Evolutionary conservation across 2,888 invertebrate species (phyloP).

Genomic region (Pollenia labialis): DNA sequence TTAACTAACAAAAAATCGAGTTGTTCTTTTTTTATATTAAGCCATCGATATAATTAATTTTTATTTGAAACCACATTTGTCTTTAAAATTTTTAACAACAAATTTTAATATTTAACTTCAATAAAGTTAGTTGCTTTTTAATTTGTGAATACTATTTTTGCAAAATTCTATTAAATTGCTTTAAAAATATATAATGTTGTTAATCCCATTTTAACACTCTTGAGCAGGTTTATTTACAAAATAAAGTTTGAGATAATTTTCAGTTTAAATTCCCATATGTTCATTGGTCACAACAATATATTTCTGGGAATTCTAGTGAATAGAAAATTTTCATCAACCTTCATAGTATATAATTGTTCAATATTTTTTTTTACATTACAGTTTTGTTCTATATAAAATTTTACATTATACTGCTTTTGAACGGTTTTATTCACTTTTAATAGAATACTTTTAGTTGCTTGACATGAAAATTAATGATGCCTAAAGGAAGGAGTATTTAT

Average conservation of each 20-base stretch:
- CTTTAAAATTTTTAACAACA: too few relatives aligned
- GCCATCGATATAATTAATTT: too few relatives aligned
- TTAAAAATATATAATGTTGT: too few relatives aligned
- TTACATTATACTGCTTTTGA: neutral
- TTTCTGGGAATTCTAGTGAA: too few relatives aligned
- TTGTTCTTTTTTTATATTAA: too few relatives aligned
- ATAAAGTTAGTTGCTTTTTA: neutral
- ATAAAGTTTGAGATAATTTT: neutral
- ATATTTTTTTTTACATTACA: neutral
- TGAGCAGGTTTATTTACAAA: neutral
- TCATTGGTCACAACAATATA: neutral
- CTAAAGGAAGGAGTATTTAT: conserved; percentile 3
- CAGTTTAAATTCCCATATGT: neutral
- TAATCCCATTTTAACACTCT: neutral
- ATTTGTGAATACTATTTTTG: too few relatives aligned
- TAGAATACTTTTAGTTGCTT: conserved; percentile 13
- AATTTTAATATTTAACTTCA: neutral
- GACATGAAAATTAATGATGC: conserved; percentile 39
- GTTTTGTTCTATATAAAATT: neutral
- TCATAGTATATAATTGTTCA: neutral
- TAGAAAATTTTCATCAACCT: too few relatives aligned
- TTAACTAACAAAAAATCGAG: too few relatives aligned
- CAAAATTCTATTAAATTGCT: too few relatives aligned
- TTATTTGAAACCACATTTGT: too few relatives aligned
- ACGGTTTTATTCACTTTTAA: neutral